Conservation (phyloP, 2,113 vertebrate species). For the Cochlearius cochlearius region DNA sequence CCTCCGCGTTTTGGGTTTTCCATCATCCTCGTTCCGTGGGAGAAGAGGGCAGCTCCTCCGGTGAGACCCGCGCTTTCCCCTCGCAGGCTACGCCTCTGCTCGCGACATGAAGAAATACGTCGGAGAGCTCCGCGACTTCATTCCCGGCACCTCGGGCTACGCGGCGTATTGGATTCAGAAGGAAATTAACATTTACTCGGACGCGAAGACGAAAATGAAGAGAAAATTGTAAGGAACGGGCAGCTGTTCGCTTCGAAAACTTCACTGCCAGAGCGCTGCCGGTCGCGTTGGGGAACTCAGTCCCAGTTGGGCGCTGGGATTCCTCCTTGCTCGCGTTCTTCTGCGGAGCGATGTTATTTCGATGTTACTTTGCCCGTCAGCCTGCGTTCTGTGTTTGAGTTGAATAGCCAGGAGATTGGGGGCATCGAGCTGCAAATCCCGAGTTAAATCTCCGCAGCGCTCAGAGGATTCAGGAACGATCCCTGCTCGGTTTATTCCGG, state of each 20-base stretch:
- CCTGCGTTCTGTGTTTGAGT: accelerated
- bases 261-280: neutral
- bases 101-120: conserved; percentile 69
- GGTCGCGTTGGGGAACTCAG: accelerated
- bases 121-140: conserved; percentile 73
- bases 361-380: neutral
- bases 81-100: conserved; percentile 69
- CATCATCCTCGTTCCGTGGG: accelerated
- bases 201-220: conserved; percentile 45
- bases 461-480: neutral
- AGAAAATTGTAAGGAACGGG: conserved; percentile 14
- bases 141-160: conserved; percentile 67
- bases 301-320: accelerated
- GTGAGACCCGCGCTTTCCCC: neutral
- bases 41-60: accelerated
- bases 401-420: neutral
- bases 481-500: neutral
- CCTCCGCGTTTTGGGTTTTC: accelerated
- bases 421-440: neutral
- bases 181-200: conserved; percentile 20
- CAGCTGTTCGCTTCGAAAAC: neutral
- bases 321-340: neutral
- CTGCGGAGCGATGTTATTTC: too few relatives aligned
- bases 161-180: conserved; percentile 60
- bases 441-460: accelerated